Evolutionary conservation across 2,888 invertebrate species (phyloP).

Genomic region (Imbricaverruca yamaguchii): DNA sequence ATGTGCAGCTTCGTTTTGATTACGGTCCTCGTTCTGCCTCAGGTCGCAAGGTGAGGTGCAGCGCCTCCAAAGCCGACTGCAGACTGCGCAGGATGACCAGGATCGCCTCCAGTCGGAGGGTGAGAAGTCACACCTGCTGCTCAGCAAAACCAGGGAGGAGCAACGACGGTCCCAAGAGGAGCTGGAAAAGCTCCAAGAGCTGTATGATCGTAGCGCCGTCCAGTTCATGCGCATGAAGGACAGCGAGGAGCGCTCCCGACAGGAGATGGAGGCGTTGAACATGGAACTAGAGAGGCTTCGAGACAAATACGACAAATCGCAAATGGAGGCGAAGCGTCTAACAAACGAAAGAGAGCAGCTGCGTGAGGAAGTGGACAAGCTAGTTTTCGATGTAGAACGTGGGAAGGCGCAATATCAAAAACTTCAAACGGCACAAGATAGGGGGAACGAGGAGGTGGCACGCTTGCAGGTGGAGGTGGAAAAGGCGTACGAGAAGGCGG

Average conservation of each 20-base stretch:
- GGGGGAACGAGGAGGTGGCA: conserved; percentile 81
- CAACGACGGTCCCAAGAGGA: conserved; percentile 81
- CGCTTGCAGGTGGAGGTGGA: conserved; percentile 81
- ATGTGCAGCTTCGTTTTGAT: background rate
- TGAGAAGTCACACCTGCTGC: conserved; percentile 71
- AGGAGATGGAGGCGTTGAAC: conserved; percentile 65
- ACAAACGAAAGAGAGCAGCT: conserved; percentile 39
- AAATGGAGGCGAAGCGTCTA: conserved; percentile 70
- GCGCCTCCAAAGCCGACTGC: conserved; percentile 78
- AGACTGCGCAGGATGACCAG: conserved; percentile 77
- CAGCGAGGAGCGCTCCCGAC: conserved; percentile 77
- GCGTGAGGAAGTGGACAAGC: conserved; percentile 38
- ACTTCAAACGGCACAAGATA: conserved; percentile 74
- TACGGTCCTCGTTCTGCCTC: conserved; percentile 30
- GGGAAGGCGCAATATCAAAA: conserved; percentile 79
- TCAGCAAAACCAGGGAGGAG: conserved; percentile 74
- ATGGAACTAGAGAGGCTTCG: conserved; percentile 79
- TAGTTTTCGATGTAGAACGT: conserved; percentile 63
- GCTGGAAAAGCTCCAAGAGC: conserved; percentile 72
- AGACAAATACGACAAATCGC: conserved; percentile 79
- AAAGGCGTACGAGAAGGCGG: conserved; percentile 84
- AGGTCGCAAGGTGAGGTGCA: conserved; percentile 85
- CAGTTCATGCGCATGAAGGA: conserved; percentile 80
- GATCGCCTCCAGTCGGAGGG: conserved; percentile 76
- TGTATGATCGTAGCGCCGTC: conserved; percentile 77